A percentile compares a stretch with the other conserved stretches of the same genome.
phyloP scores from a whole-genome alignment of 2,888 invertebrate species.

The Campoplex capitator region DNA sequence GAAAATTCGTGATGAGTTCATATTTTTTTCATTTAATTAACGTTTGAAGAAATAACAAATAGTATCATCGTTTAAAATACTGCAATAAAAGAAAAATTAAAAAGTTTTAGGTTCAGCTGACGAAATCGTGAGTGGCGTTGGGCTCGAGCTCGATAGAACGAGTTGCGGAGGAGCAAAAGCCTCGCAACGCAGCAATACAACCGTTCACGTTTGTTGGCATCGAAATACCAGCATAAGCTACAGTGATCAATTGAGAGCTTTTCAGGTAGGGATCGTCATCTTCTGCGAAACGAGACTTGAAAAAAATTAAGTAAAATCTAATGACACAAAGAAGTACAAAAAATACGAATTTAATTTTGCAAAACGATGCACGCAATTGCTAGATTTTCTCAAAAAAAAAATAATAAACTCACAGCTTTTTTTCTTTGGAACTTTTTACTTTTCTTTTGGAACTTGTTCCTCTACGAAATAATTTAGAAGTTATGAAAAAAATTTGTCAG shows the following conservation, averaged over 20 bases:
- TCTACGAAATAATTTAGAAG: neutral
- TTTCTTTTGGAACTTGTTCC: neutral
- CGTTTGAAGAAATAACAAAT: too few relatives aligned
- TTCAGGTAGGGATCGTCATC: constrained; percentile 86
- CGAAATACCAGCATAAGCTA: constrained; percentile 93
- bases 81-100: neutral
- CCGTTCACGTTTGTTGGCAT: constrained; percentile 99
- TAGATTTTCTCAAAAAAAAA: too few relatives aligned
- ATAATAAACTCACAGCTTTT: neutral
- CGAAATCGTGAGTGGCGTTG: constrained; percentile 89
- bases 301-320: neutral
- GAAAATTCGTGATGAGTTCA: too few relatives aligned
- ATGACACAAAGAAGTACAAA: too few relatives aligned
- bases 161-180: constrained; percentile 85
- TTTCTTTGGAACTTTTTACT: neutral
- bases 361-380: too few relatives aligned
- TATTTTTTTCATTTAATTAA: too few relatives aligned
- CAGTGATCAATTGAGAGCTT: constrained; percentile 90
- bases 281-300: neutral
- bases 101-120: constrained; percentile 89
- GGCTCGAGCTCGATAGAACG: constrained; percentile 85
- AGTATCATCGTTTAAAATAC: too few relatives aligned
- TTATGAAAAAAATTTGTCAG: too few relatives aligned
- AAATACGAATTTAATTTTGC: too few relatives aligned
- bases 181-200: constrained; percentile 91